Evolutionary conservation across 1,140 invertebrate species (phyloP), one percentile per base, ranked within the genome.

Genomic region (Drosophila pseudoananassae): DNA sequence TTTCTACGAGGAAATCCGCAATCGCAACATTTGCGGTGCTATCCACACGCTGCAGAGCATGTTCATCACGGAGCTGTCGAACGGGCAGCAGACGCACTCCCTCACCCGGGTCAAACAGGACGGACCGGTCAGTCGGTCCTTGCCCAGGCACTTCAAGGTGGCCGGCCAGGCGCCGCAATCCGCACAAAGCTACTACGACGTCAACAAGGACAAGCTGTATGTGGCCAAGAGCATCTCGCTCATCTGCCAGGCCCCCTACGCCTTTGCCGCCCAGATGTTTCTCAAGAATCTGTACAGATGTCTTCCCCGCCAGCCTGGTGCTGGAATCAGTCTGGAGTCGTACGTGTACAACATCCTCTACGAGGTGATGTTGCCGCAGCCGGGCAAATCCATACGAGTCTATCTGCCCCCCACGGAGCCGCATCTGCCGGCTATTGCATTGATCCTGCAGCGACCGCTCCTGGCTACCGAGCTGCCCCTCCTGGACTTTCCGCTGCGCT

Each of bases 341-440:
- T 98, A 98, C 92, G 96, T 99, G 0, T 98, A 98, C 92, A 99
- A 99, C 93, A 93, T 99, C 54, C 93, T 99, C 5, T 98, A 98
- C 92, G 98, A 99, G 92, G 96, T 99, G 33, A 96, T 97, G 79
- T 93, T 99, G 64, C 98, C 98, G 38, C 92, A 95, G 52, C 94
- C 96, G 12, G 98, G 98, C 12, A 95, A 97, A 88, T 97, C 97
- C 56, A 93, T 98, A 57, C 95, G 96, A 58, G 96, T 99, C 80
- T 96, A 95, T 87, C 93, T 97, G 88, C 95, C 96, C 54, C 94
- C 96, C 75, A 92, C 94, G 12, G 94, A 96, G 91, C 95, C 95
- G 47, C 95, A 95, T 70, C 94, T 96, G 73, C 92, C 94, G 17
- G 94, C 95, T 4, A 93, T 95, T 45, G 94, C 94, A 0, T 31